These are phyloP conservation scores for Ennomos erosarius DNA, from an alignment of 2,888 invertebrate species.

Conservation along the genomic window DNA sequence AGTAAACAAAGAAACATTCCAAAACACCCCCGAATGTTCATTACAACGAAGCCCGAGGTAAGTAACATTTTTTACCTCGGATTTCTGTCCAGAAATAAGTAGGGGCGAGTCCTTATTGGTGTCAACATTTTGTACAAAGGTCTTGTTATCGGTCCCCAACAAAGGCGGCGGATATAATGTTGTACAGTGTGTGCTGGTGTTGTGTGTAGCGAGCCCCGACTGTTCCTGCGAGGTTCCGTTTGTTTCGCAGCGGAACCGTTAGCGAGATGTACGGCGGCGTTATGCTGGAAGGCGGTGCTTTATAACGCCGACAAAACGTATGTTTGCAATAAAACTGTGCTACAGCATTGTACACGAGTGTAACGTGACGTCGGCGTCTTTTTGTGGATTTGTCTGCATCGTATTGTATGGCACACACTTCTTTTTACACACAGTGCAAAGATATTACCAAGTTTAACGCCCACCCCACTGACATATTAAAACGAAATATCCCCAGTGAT, in stretches of 20 bases:
- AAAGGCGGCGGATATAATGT: slow-evolving; percentile 28
- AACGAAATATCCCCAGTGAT: too few species aligned
- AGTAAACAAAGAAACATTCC: slow-evolving; percentile 14
- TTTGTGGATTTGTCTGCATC: background rate
- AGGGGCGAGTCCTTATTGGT: slow-evolving; percentile 23
- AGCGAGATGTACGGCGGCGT: slow-evolving; percentile 22
- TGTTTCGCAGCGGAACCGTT: slow-evolving; percentile 19
- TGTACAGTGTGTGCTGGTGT: slow-evolving; percentile 19
- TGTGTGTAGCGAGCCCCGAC: slow-evolving; percentile 1
- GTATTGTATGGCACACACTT: too few species aligned
- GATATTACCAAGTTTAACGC: too few species aligned
- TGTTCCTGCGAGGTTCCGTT: background rate
- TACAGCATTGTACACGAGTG: background rate
- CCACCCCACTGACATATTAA: too few species aligned
- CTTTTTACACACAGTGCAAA: too few species aligned
- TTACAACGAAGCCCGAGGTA: slow-evolving; percentile 9
- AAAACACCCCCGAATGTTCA: slow-evolving; percentile 12
- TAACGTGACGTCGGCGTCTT: slow-evolving; percentile 1
- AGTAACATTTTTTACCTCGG: slow-evolving; percentile 20
- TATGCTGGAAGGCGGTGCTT: slow-evolving; percentile 23
- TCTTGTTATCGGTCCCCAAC: slow-evolving; percentile 27
- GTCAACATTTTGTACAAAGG: slow-evolving; percentile 31
- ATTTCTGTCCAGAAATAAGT: slow-evolving; percentile 24
- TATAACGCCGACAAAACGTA: too few species aligned
- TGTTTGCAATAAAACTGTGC: slow-evolving; percentile 19